Percentiles rank a stretch among this genome's conserved stretches.
phyloP scores from a whole-genome alignment of 2,797 vertebrate species.

The Pangasius macronema region DNA sequence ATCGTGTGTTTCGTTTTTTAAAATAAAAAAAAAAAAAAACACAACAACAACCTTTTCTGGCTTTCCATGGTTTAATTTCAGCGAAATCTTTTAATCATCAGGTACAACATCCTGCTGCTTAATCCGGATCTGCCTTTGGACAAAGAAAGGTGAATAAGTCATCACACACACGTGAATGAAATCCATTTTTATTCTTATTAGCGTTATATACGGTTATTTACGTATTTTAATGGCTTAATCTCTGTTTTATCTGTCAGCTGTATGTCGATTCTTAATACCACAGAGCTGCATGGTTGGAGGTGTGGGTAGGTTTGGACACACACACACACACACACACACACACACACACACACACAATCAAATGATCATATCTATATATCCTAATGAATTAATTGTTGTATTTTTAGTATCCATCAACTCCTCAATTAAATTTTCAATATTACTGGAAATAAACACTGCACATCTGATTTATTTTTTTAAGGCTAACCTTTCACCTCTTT shows the following conservation, averaged over 20 bases:
- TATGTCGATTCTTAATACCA: slow-evolving; percentile 68
- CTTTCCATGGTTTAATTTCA: neutral
- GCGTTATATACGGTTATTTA: neutral
- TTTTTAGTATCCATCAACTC: neutral
- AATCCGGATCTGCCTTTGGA: slow-evolving; percentile 65
- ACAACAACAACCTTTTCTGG: neutral
- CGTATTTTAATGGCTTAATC: neutral
- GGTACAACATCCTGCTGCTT: slow-evolving; percentile 73
- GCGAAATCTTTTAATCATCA: slow-evolving; percentile 49
- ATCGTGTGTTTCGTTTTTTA: neutral
- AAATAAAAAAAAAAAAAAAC: no score
- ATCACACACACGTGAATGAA: neutral
- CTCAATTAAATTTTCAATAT: neutral
- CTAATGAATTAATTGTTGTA: neutral
- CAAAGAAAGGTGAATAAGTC: slow-evolving; percentile 70
- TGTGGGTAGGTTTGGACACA: slow-evolving; percentile 69
- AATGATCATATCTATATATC: neutral
- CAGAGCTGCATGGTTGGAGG: slow-evolving; percentile 71
- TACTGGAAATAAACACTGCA: neutral
- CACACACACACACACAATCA: neutral
- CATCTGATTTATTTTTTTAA: neutral
- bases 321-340: neutral
- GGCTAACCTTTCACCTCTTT: slow-evolving; percentile 27
- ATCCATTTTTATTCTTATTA: neutral
- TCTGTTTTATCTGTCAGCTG: slow-evolving; percentile 64